Conservation (phyloP, 2,888 invertebrate species). For the Ophion obscuratus region DNA sequence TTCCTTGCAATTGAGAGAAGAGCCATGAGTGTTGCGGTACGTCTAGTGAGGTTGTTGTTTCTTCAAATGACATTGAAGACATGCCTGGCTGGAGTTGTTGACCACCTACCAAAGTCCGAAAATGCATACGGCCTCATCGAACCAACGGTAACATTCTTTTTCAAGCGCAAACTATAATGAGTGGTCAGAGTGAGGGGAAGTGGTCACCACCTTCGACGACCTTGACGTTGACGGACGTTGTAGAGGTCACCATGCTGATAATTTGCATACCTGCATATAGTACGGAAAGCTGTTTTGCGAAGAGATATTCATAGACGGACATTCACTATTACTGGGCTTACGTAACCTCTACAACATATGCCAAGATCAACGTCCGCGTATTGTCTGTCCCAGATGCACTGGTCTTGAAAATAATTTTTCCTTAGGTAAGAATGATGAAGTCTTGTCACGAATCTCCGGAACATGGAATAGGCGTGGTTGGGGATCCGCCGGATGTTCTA, state of each 20-base stretch:
- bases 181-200: neutral
- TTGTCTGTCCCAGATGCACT: neutral
- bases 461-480: constrained; percentile 15
- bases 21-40: neutral
- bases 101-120: neutral
- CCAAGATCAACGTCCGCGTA: neutral
- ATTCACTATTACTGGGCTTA: too few relatives aligned
- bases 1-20: neutral
- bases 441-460: constrained; percentile 12
- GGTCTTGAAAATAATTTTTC: neutral
- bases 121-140: neutral
- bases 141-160: neutral
- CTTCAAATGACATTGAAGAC: neutral
- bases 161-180: neutral
- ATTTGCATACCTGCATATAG: neutral
- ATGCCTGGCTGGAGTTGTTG: neutral
- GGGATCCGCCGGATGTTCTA: constrained; percentile 4
- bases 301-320: too few relatives aligned
- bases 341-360: too few relatives aligned
- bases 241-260: neutral
- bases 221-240: too few relatives aligned
- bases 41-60: neutral
- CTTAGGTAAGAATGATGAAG: constrained; percentile 27
- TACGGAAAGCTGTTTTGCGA: too few relatives aligned
- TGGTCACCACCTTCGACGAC: too few relatives aligned